A percentile compares a stretch with the other conserved stretches of the same genome.
These are phyloP conservation scores for Vulpes vulpes DNA, from an alignment of 2,113 vertebrate genomes.

Conservation along the genomic window DNA sequence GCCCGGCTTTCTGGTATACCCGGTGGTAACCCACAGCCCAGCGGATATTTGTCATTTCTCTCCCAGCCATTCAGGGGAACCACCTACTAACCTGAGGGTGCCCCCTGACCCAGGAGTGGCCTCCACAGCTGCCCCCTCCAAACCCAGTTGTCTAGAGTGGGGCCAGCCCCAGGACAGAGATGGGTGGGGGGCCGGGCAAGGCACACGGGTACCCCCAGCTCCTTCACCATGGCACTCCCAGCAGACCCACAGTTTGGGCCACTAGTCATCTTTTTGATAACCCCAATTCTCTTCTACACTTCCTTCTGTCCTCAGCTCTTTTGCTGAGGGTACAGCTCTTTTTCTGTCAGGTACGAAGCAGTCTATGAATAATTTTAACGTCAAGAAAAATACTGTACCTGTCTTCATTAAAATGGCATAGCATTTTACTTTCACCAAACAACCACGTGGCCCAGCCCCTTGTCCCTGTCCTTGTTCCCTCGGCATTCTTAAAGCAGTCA, in stretches of 20 bases:
- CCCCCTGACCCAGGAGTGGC: background rate
- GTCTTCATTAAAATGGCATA: background rate
- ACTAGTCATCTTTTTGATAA: background rate
- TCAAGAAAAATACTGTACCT: background rate
- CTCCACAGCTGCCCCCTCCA: background rate
- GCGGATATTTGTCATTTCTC: background rate
- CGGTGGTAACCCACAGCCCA: background rate
- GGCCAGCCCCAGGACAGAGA: background rate
- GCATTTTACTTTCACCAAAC: conserved; percentile 33
- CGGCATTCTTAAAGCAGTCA: conserved; percentile 4
- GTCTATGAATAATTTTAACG: background rate
- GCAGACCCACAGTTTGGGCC: too few species aligned
- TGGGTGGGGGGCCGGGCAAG: fast-evolving
- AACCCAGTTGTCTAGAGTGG: background rate
- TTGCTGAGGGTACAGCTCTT: background rate
- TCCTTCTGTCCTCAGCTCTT: background rate
- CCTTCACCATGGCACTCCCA: fast-evolving
- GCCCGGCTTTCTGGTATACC: background rate
- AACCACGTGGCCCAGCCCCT: background rate
- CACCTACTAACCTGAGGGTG: background rate
- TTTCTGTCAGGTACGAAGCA: background rate
- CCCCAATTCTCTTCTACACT: background rate
- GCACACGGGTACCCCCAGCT: fast-evolving
- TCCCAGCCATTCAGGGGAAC: background rate
- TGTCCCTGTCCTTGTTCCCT: too few species aligned